These are phyloP conservation scores for Beroe ovata DNA, from an alignment of 37 sponge, comb jelly and placozoan species.

Conservation along the genomic window DNA sequence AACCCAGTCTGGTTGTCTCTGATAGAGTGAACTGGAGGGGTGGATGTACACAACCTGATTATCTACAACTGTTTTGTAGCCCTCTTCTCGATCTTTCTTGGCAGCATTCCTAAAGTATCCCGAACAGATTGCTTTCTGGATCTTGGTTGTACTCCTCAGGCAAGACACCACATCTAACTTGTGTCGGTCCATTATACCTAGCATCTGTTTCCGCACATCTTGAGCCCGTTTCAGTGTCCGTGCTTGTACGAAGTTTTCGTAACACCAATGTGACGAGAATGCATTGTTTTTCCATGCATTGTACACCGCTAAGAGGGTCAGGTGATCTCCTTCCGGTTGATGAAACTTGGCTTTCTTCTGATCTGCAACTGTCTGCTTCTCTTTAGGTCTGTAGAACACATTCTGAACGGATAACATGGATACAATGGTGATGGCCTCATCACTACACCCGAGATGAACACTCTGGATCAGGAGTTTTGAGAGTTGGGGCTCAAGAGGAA, in stretches of 20 bases:
- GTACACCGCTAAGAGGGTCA: slow-evolving; percentile 93
- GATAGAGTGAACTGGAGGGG: slow-evolving; percentile 92
- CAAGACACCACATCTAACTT: slow-evolving; percentile 95
- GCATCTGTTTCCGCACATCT: slow-evolving; percentile 94
- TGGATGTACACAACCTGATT: slow-evolving; percentile 94
- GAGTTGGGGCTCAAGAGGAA: slow-evolving; percentile 95
- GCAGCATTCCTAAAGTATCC: slow-evolving; percentile 97
- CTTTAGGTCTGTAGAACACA: slow-evolving; percentile 98
- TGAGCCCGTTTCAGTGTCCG: slow-evolving; percentile 73
- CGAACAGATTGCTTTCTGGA: slow-evolving; percentile 92
- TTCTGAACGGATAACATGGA: slow-evolving; percentile 98
- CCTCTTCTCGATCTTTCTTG: slow-evolving; percentile 92
- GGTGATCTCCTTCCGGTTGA: slow-evolving; percentile 96
- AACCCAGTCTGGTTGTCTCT: slow-evolving; percentile 98
- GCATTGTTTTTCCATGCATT: slow-evolving; percentile 99
- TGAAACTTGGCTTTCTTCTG: slow-evolving; percentile 94
- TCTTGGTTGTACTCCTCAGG: slow-evolving; percentile 81
- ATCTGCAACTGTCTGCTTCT: slow-evolving; percentile 95
- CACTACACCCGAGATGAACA: slow-evolving; percentile 94
- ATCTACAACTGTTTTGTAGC: slow-evolving; percentile 92
- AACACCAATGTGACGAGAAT: slow-evolving; percentile 94
- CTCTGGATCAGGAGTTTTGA: slow-evolving; percentile 93
- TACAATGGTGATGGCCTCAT: slow-evolving; percentile 92
- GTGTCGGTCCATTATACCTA: slow-evolving; percentile 99
- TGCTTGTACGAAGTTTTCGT: slow-evolving; percentile 96